A percentile compares a stretch with the other conserved stretches of the same genome.
These are phyloP conservation scores for Microctonus aethiopoides DNA, from an alignment of 2,888 invertebrate genomes.

Conservation along the genomic window DNA sequence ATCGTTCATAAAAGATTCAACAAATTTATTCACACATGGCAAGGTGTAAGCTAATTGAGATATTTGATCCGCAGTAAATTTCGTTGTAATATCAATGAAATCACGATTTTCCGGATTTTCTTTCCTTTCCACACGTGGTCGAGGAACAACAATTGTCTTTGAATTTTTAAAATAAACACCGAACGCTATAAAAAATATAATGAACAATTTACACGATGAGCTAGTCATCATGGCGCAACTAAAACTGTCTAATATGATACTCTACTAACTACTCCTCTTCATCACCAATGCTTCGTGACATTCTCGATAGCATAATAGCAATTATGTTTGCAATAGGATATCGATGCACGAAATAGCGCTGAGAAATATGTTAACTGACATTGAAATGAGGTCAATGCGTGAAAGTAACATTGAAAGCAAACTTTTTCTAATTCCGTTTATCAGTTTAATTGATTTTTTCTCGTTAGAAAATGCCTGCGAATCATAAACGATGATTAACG, in stretches of 20 bases:
- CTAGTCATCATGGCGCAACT: conserved; percentile 7
- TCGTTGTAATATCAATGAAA: not conserved
- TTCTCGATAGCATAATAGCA: not conserved
- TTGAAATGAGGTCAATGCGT: conserved; percentile 7
- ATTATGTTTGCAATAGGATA: not conserved
- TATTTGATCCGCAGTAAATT: not conserved
- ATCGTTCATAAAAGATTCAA: conserved; percentile 29
- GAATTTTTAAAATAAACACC: not conserved
- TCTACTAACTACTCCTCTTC: not conserved
- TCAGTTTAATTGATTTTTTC: not conserved
- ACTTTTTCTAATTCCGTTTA: not conserved
- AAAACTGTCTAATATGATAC: not conserved
- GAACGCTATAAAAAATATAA: not conserved
- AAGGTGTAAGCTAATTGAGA: conserved; percentile 19
- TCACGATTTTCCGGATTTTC: conserved; percentile 20
- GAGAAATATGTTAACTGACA: not conserved
- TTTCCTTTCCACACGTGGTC: not conserved
- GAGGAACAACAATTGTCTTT: conserved; percentile 16
- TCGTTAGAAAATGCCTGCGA: not conserved
- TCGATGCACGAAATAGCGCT: conserved; percentile 8
- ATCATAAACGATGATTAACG: conserved; percentile 11
- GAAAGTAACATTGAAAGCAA: not conserved
- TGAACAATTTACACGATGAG: not conserved
- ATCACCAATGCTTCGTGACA: conserved; percentile 5
- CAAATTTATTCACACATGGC: conserved; percentile 42